Evolutionary conservation across 2,888 invertebrate species (phyloP).

Genomic region (Xestia xanthographa): DNA sequence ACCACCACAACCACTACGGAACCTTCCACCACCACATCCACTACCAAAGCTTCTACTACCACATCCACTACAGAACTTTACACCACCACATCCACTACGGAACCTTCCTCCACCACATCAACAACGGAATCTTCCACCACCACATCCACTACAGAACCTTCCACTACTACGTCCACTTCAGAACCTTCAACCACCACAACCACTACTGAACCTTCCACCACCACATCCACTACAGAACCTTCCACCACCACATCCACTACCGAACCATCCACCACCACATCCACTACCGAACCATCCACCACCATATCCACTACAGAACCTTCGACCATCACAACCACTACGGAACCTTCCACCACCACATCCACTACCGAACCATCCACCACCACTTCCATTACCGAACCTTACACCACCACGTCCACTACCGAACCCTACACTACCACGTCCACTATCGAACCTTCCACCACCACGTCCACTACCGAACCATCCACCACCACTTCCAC

Average conservation of each 20-base stretch:
- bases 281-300: background rate
- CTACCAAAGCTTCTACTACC: background rate
- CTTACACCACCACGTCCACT: background rate
- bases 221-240: background rate
- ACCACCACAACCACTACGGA: background rate
- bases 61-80: background rate
- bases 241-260: background rate
- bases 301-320: background rate
- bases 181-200: background rate
- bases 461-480: background rate
- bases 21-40: background rate
- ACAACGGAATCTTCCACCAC: no score
- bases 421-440: background rate
- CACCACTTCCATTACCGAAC: background rate
- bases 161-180: background rate
- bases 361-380: background rate
- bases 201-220: background rate
- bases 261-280: background rate
- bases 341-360: background rate
- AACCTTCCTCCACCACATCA: background rate
- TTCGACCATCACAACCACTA: background rate
- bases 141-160: background rate
- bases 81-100: background rate
- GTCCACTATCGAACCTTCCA: background rate
- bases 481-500: background rate